Percentiles rank a stretch among this genome's conserved stretches.
phyloP scores from a whole-genome alignment of 2,888 invertebrate genomes.

The Euproctis similis region DNA sequence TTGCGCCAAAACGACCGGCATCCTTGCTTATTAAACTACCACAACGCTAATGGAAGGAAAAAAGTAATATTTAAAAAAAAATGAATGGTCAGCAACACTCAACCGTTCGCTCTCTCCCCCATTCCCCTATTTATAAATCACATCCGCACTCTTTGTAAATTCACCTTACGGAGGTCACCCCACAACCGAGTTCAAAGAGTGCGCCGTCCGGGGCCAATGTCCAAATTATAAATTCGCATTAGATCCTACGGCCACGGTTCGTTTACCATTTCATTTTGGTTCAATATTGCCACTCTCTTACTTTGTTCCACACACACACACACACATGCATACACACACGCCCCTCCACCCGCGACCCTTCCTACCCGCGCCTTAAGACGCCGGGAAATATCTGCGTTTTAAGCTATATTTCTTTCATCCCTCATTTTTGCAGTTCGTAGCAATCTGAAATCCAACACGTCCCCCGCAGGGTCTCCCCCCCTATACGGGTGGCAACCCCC shows the following conservation, averaged over 20 bases:
- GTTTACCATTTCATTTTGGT: conserved; percentile 76
- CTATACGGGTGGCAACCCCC: conserved; percentile 61
- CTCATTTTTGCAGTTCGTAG: conserved; percentile 78
- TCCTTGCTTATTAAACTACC: conserved; percentile 46
- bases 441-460: conserved; percentile 77
- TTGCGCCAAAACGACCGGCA: conserved; percentile 49
- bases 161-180: conserved; percentile 52
- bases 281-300: conserved; percentile 75
- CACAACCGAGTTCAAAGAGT: conserved; percentile 71
- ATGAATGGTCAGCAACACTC: conserved; percentile 48
- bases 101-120: conserved; percentile 35
- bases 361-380: conserved; percentile 64
- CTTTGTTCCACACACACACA: conserved; percentile 77
- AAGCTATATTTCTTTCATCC: conserved; percentile 78
- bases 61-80: conserved; percentile 41
- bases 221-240: conserved; percentile 77
- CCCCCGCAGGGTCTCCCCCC: conserved; percentile 67
- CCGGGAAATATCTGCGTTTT: conserved; percentile 77
- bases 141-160: conserved; percentile 66
- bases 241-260: conserved; percentile 76
- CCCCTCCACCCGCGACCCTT: conserved; percentile 44
- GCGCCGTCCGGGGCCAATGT: conserved; percentile 64
- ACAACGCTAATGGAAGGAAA: conserved; percentile 47
- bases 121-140: conserved; percentile 68
- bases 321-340: too few relatives aligned